A percentile compares a stretch with the other conserved stretches of the same genome.
These are phyloP conservation scores for Drosophila pseudotalamancana DNA, from an alignment of 2,888 invertebrate genomes.

Conservation along the genomic window DNA sequence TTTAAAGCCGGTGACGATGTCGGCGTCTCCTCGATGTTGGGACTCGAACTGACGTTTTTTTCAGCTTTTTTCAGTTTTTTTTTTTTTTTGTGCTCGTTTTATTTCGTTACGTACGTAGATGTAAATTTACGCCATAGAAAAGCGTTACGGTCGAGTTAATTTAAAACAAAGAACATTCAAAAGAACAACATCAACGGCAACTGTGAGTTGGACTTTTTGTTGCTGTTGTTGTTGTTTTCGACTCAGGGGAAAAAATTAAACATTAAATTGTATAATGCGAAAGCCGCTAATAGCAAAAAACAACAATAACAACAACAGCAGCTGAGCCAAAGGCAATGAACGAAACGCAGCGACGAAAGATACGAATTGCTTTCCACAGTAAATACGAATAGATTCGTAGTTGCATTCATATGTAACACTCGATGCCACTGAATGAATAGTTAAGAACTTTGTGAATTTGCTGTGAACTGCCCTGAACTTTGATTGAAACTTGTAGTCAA, in stretches of 20 bases:
- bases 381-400: slow-evolving; percentile 37
- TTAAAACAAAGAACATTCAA: slow-evolving; percentile 83
- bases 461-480: slow-evolving; percentile 48
- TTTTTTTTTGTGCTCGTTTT: slow-evolving; percentile 49
- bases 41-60: slow-evolving; percentile 43
- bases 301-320: slow-evolving; percentile 29
- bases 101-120: slow-evolving; percentile 78
- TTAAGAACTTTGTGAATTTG: slow-evolving; percentile 9
- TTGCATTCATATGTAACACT: slow-evolving; percentile 41
- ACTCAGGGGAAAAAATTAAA: slow-evolving; percentile 66
- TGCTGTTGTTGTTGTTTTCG: slow-evolving; percentile 31
- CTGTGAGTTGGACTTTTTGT: slow-evolving; percentile 61
- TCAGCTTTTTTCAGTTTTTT: slow-evolving; percentile 21
- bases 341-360: slow-evolving; percentile 66
- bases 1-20: slow-evolving; percentile 49
- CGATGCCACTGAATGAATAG: slow-evolving; percentile 34
- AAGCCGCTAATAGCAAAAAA: slow-evolving; percentile 71
- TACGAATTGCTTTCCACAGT: slow-evolving; percentile 66
- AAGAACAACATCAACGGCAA: slow-evolving; percentile 78
- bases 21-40: slow-evolving; percentile 71
- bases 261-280: slow-evolving; percentile 79
- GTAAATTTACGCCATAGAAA: slow-evolving; percentile 84
- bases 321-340: slow-evolving; percentile 61
- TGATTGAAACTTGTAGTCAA: neutral
- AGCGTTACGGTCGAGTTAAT: slow-evolving; percentile 84